Conservation (phyloP, 1,140 invertebrate genomes). For the Pristionchus pacificus region DNA sequence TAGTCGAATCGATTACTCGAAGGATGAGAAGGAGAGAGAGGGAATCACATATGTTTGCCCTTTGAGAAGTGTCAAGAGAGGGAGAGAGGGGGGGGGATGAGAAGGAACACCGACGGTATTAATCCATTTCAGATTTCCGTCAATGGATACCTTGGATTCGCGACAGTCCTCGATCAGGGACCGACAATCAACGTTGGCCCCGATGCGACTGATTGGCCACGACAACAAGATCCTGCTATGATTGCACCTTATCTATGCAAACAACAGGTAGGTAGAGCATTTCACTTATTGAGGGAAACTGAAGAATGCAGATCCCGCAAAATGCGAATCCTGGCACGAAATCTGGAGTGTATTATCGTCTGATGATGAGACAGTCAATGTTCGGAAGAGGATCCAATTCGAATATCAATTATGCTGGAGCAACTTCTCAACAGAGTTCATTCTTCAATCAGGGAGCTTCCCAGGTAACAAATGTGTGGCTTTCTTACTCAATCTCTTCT, state of each 20-base stretch:
- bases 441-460: slow-evolving; percentile 47
- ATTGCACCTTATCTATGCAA: slow-evolving; percentile 57
- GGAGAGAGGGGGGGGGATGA: too few species aligned
- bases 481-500: too few species aligned
- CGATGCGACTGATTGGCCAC: slow-evolving; percentile 55
- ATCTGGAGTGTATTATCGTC: slow-evolving; percentile 54
- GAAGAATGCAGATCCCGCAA: slow-evolving; percentile 48
- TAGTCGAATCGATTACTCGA: neutral
- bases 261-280: slow-evolving; percentile 53
- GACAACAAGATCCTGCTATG: slow-evolving; percentile 56
- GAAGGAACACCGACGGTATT: too few species aligned
- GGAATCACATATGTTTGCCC: too few species aligned
- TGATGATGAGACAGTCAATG: slow-evolving; percentile 53
- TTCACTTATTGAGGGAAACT: too few species aligned
- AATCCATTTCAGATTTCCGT: slow-evolving; percentile 54
- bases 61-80: too few species aligned
- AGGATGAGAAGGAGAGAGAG: slow-evolving; percentile 1
- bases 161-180: slow-evolving; percentile 55
- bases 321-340: slow-evolving; percentile 43
- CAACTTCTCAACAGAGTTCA: slow-evolving; percentile 41
- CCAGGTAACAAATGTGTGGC: too few species aligned
- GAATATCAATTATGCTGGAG: slow-evolving; percentile 41
- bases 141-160: slow-evolving; percentile 57
- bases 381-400: slow-evolving; percentile 49
- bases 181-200: slow-evolving; percentile 57